Evolutionary conservation across 2,888 invertebrate species (phyloP), one percentile per base, ranked within the genome.

Genomic region (Chrysomela aeneicollis): DNA sequence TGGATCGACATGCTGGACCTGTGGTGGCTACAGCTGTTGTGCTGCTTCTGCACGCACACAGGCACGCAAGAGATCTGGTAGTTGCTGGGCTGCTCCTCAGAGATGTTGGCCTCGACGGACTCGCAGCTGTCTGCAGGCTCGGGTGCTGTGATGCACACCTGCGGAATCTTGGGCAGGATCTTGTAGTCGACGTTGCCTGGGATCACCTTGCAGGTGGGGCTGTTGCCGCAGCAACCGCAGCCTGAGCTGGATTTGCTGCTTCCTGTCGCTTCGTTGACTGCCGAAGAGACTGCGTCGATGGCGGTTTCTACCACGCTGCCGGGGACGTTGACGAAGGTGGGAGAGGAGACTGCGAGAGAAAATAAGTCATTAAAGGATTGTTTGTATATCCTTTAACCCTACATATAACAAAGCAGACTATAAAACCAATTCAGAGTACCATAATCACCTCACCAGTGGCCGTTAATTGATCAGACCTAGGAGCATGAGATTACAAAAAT

Each of bases 111-210:
- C 26, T 67, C 66, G 5, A 15, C 57, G 6, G 70, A 70, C 60
- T 71, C 69, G 49, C 71, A 71, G 46, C 61, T 63, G 35, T 71
- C 70, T 6, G 62, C 26, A 6, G 49, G 8, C 12, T 17, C 53
- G 8, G 66, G 59, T 6, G 61, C 22, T n/a, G 69, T 65, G 5
- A 71, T 30, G 15, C 59, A 55, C 17, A 72, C 35, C 12, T 69
- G 59, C 17, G 65, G 69, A 6, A 63, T 54, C 49, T 73, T 72
- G 2, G 74, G 76, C 0, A 73, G 59, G 6, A 76, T 69, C 22
- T 71, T 71, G 59, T 73, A 73, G n/a, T 73, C 69, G 0, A 79
- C 78, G 30, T 70, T 69, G 22, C 80, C 80, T 15, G 77, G 74
- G 15, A 72, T 63, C 10, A 78, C 77, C 15, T 63, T 67, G 54